Evolutionary conservation across 1,140 invertebrate species (phyloP), one percentile per base, ranked within the genome.

Genomic region (Drosophila nikananu): DNA sequence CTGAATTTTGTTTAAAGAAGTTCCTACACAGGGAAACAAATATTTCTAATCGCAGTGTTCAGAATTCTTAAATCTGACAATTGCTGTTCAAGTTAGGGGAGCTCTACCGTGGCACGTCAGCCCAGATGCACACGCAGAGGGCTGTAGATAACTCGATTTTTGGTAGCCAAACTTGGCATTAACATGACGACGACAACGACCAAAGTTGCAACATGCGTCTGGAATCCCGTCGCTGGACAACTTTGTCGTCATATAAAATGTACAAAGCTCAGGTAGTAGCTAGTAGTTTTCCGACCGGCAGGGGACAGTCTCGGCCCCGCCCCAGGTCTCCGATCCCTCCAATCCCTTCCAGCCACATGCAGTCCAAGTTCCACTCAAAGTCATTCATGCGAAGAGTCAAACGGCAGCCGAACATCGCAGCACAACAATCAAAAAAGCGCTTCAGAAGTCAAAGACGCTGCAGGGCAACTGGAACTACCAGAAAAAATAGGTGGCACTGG

Each of bases 371-470:
- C 77, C 84, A 83, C 84, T 83, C 71, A 87, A 70, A 71, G 77
- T 63, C 80, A 81, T 67, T 81, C 84, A 87, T 89, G 84, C 84
- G 80, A 77, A 54, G 80, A 78, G 68, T 87, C 84, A 89, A 87
- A 87, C 84, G 83, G 37, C 77, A 81, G 80, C 68, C 39, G 61
- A 46, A 61, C 63, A 86, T 71, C 61, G 73, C 79, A 75, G 83
- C 80, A 86, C 83, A 87, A 87, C 84, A 87, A 87, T 87, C 77
- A 87, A 87, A 87, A 87, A 83, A 80, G 51, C 75, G 76, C 77
- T 78, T 55, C 79, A 57, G 30, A 86, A 86, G 83, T 86, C 83
- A 86, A 86, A 80, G 83, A 74, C 71, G 83, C 83, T 80, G 21
- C 37, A 37, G 75, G 83, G 76, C 83, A 80, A 82, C 51, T 75